These are phyloP conservation scores for Phthorimaea operculella DNA, from an alignment of 1,140 invertebrate genomes.

Conservation along the genomic window DNA sequence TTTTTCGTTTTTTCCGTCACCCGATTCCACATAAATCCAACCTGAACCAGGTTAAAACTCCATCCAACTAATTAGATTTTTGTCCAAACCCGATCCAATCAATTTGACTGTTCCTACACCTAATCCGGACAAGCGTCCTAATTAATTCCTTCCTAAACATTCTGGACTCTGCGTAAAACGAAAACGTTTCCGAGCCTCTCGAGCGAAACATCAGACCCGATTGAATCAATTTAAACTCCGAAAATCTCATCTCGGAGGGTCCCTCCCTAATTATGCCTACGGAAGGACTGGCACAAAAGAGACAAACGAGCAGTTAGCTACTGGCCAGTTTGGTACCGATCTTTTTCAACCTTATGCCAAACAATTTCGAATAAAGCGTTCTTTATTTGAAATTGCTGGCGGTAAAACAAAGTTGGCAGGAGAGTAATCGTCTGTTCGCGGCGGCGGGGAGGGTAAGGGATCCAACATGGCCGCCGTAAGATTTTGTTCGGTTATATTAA, in stretches of 20 bases:
- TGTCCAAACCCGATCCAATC: conserved; percentile 2
- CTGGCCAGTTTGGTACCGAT: not conserved
- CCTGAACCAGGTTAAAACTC: not conserved
- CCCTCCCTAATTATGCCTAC: conserved; percentile 63
- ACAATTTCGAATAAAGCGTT: not conserved
- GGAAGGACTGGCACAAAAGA: conserved; percentile 52
- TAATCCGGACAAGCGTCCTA: conserved; percentile 19
- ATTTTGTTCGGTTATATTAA: conserved; percentile 64
- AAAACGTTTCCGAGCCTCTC: conserved; percentile 35
- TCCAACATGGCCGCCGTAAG: conserved; percentile 63
- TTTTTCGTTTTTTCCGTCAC: not conserved
- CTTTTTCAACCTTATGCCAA: not conserved
- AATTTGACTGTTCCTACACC: conserved; percentile 4
- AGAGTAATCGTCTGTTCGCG: conserved; percentile 60
- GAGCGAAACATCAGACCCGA: conserved; percentile 56
- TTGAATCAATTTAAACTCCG: conserved; percentile 64
- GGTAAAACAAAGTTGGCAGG: conserved; percentile 34
- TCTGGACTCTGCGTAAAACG: conserved; percentile 22
- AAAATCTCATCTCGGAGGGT: conserved; percentile 59
- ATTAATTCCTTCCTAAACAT: conserved; percentile 45
- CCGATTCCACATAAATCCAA: not conserved
- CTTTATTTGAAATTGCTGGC: not conserved
- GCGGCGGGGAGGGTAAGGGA: conserved; percentile 45
- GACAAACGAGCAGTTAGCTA: conserved; percentile 30
- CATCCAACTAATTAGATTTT: conserved; percentile 2